phyloP scores from a whole-genome alignment of 2,888 invertebrate species.

The Sarcophaga rosellei region DNA sequence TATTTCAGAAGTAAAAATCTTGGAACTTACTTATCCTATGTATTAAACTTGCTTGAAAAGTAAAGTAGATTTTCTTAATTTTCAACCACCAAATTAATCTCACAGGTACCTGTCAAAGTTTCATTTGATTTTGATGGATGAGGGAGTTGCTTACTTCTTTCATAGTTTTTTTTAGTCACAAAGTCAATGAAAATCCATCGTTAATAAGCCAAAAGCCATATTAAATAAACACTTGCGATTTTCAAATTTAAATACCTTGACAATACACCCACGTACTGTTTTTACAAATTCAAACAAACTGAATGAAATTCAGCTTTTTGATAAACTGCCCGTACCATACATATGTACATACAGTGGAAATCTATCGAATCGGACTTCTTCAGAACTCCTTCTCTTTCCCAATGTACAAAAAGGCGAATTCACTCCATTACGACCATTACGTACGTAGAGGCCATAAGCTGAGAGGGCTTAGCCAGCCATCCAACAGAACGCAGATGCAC shows the following conservation, averaged over 20 bases:
- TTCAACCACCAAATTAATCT: too few species aligned
- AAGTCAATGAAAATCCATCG: too few species aligned
- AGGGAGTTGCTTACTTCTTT: too few species aligned
- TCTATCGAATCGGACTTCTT: slow-evolving; percentile 50
- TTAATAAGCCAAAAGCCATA: too few species aligned
- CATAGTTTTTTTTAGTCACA: too few species aligned
- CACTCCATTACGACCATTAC: neutral
- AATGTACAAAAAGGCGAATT: neutral
- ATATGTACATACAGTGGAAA: neutral
- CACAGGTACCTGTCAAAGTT: too few species aligned
- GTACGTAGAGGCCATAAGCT: neutral
- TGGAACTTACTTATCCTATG: too few species aligned
- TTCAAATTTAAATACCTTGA: neutral
- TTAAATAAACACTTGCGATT: neutral
- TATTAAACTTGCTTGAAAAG: too few species aligned
- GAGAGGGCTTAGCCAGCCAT: slow-evolving; percentile 26
- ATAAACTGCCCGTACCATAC: slow-evolving; percentile 35
- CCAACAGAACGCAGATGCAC: slow-evolving; percentile 51
- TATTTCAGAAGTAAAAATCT: too few species aligned
- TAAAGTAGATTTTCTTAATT: too few species aligned
- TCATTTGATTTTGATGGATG: too few species aligned
- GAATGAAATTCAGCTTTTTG: slow-evolving; percentile 58
- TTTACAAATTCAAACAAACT: neutral
- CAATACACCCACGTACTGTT: slow-evolving; percentile 1
- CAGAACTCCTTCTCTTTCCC: slow-evolving; percentile 1